Evolutionary conservation across 2,797 vertebrate genomes (phyloP), one percentile per base, ranked within the genome.

Genomic region (Chrosomus eos): DNA sequence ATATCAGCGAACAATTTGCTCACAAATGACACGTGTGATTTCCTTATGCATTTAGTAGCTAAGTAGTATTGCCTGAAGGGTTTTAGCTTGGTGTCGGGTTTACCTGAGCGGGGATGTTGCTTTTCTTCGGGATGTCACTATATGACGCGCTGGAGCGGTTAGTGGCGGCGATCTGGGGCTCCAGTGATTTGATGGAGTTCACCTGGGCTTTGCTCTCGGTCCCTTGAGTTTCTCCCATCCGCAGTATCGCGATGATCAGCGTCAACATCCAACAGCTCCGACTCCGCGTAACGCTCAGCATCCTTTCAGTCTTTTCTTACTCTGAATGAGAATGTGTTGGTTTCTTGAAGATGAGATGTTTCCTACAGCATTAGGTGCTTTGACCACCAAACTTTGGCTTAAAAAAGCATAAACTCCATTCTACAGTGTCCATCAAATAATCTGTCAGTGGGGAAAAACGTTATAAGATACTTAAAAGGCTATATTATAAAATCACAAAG

Each of bases 121-220:
- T 92, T 91, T 98, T 98, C 96, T 96, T 98, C 36, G 92, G 89
- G 85, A 93, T 92, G 87, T 94, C 95, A 87, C 92, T 93, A 92
- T 94, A 95, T 58, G 89, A 91, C 31, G 91, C 81, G 74, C 90
- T 90, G 76, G 96, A 93, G 88, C 95, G 95, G 95, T 97, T 97
- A 87, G 95, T 93, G 14, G 96, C 90, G 87, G 95, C 94, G 60
- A 95, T 96, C 53, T 96, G 96, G 71, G 94, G 91, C 93, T 97
- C 97, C 88, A 93, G 93, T n/a, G 97, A 96, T 92, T 97, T 98
- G 95, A 99, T 99, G 91, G 97, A 96, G 95, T 99, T 99, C 91
- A 95, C 95, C 91, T 97, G 97, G 73, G 97, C 94, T 89, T 95
- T 94, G 89, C 93, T 92, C 91, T 96, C 96, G 58, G 91, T 89